Evolutionary conservation across 2,113 vertebrate genomes (phyloP).

Genomic region (Neotoma lepida): DNA sequence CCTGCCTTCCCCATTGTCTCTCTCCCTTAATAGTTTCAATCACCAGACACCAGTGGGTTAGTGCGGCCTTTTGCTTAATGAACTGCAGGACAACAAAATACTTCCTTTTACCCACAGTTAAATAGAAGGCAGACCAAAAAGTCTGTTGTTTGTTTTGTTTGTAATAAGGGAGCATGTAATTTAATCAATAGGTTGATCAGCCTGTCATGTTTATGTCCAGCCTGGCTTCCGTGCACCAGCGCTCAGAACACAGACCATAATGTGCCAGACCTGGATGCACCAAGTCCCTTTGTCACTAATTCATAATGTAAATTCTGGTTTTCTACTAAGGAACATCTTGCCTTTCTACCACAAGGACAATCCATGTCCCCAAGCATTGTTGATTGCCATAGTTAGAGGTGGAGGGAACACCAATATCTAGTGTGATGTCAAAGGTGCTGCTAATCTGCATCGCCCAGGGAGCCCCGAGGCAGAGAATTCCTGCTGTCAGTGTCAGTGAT

Average conservation of each 20-base stretch:
- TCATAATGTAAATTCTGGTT: background rate
- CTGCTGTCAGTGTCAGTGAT: too few relatives aligned
- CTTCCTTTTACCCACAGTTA: background rate
- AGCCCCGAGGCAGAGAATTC: accelerated
- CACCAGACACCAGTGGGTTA: background rate
- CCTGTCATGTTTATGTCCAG: background rate
- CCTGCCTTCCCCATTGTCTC: too few relatives aligned
- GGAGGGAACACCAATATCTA: background rate
- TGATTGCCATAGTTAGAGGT: background rate
- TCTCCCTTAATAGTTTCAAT: too few relatives aligned
- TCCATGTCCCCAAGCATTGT: background rate
- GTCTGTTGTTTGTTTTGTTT: background rate
- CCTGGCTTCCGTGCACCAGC: accelerated
- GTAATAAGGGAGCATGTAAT: background rate
- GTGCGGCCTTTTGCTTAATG: background rate
- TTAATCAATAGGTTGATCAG: background rate
- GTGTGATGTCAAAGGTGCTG: background rate
- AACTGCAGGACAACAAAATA: background rate
- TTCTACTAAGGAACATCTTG: background rate
- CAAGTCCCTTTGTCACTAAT: background rate
- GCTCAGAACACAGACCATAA: background rate
- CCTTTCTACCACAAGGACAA: background rate
- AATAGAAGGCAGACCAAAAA: background rate
- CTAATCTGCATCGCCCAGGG: accelerated
- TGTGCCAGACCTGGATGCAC: background rate